Evolutionary conservation across 2,113 vertebrate genomes (phyloP), one percentile per base, ranked within the genome.

Genomic region (Ictalurus punctatus): DNA sequence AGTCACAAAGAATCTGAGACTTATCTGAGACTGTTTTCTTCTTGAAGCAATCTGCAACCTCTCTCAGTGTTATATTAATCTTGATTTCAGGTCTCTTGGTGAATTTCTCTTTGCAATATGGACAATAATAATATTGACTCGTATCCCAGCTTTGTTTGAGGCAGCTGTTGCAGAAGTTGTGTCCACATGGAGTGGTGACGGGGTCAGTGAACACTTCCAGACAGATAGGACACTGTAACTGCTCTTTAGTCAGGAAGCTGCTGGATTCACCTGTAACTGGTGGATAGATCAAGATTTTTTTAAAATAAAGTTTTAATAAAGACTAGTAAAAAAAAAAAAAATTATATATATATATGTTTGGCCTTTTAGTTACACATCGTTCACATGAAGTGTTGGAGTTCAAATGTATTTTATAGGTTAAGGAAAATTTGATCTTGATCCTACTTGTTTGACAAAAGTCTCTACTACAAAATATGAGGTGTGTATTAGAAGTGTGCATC

Each of bases 11-110:
- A 80, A 80, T 13, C 12, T 13, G 69, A 71, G 69, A 71, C 27
- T 67, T 67, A 13, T 67, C 25, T n/a, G 65, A 67, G 27, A 56
- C 67, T 6, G n/a, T 44, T 44, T 44, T 40, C 19, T 44, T 76
- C 73, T 76, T 76, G 73, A 76, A 76, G 73, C 12, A 17, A 76
- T 25, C 63, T 34, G 67, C 30, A 71, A 14, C 67, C 4, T 71
- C 67, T 30, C 30, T 71, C 34, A 34, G 14, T 12, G 73, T 44
- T 23, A 44, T 69, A 65, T 84, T 84, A 63, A 69, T 84, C 61
- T 87, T 79, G 37, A 71, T n/a, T 30, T 87, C 59, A 3, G 78
- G 87, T 83, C 65, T 54, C n/a, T 16, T 83, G n/a, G 21, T 52
- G 34, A 88, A 88, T 56, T 13, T 37, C n/a, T 82, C 65, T 54